Percentiles rank a stretch among this genome's conserved stretches.
Conservation (phyloP, 1,140 invertebrate species). For the Musca vetustissima region DNA sequence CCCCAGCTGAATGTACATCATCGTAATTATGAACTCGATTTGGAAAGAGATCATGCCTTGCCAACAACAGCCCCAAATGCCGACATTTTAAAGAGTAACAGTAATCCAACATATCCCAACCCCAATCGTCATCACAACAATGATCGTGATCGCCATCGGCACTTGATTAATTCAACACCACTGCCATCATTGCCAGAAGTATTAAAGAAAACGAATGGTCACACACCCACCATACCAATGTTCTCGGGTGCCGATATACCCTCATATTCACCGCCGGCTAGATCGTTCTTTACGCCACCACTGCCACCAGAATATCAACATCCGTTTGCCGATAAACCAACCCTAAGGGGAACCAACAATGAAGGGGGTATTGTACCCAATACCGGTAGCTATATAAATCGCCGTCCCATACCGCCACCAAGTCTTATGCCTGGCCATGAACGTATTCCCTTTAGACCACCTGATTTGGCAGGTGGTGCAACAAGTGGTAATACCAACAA, state of each 20-base stretch:
- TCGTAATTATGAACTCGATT: constrained; percentile 63
- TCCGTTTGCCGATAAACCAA: constrained; percentile 82
- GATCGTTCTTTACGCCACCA: constrained; percentile 76
- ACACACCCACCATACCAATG: constrained; percentile 57
- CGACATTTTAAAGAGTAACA: constrained; percentile 70
- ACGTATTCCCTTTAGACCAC: constrained; percentile 74
- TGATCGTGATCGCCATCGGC: constrained; percentile 47
- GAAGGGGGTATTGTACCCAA: constrained; percentile 40
- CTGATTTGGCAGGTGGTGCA: constrained; percentile 34
- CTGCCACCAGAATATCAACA: constrained; percentile 75
- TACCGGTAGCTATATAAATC: constrained; percentile 63
- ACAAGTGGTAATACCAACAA: not conserved
- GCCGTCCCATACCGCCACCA: constrained; percentile 73
- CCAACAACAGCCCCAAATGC: constrained; percentile 71
- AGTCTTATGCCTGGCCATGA: constrained; percentile 75
- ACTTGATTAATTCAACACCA: constrained; percentile 48
- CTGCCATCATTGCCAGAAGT: constrained; percentile 52
- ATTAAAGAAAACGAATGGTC: constrained; percentile 55
- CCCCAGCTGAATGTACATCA: constrained; percentile 41
- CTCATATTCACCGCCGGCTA: constrained; percentile 77
- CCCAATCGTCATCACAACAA: constrained; percentile 58
- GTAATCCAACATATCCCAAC: constrained; percentile 70
- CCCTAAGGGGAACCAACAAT: constrained; percentile 69
- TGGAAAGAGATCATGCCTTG: constrained; percentile 68
- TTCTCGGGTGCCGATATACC: constrained; percentile 64